Base-by-base conservation (phyloP, 1,140 invertebrate genomes). In the Caligus rogercresseyi region DNA sequence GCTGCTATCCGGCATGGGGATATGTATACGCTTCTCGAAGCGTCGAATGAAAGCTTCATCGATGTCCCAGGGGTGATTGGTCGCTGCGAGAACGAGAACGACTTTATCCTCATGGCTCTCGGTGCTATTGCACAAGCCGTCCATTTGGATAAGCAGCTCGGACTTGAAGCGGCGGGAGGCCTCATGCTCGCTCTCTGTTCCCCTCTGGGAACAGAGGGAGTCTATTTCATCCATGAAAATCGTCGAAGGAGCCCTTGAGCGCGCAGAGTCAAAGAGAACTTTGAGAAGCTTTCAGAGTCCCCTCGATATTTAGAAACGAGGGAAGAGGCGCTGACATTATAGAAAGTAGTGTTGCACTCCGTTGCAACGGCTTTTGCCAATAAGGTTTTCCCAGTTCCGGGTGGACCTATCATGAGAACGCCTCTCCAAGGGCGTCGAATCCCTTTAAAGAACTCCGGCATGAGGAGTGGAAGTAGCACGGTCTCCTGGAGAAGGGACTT, bases 221-320 rank as follows among this genome's bases (percentile, higher is more conserved):
- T 78, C 77, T 31, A 78, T 65, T 67, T 78, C 77, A 70, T 78
- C 77, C 20, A 78, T 67, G 67, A 78, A 78, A 54, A 79, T 77
- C 15, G 75, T 77, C 55, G 75, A 76, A 23, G 76, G 78, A 2
- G 76, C 77, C 69, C 77, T 71, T 67, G 73, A 75, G 31, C 77
- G 67, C 3, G 77, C 76, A 68, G 78, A 69, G 65, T 78, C 76
- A 71, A 78, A 77, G 66, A 79, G 74, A 69, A 84, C 85, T 70
- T 86, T 81, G 31, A 92, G 78, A 92, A 81, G 73, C 93, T 95
- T 75, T 95, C 90, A 0, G 89, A 93, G 68, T 96, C 90, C 0
- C 90, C 91, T 58, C 91, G 76, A 89, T 90, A 95, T 74, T 95
- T 95, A 69, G 87, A 90, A 2, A 92, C 80, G 19, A 95, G 78